Evolutionary conservation across 2,113 vertebrate genomes (phyloP).

Genomic region (Psophia crepitans): DNA sequence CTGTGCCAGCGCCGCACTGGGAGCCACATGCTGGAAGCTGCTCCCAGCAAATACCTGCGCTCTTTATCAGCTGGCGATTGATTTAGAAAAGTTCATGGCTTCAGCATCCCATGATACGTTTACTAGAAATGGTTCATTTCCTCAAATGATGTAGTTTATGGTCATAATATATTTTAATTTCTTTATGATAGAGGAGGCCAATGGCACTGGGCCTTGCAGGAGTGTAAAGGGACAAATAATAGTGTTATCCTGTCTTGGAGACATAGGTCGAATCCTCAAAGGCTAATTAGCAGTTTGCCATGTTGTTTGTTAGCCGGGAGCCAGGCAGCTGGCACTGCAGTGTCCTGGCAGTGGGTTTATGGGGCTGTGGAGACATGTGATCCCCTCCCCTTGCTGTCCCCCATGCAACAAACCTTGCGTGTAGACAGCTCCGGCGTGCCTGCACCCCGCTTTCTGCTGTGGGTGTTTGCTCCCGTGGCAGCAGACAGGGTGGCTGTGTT

Average conservation of each 20-base stretch:
- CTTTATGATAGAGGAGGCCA: constrained; percentile 56
- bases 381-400: neutral
- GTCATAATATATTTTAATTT: constrained; percentile 69
- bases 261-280: neutral
- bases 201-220: neutral
- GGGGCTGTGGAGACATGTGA: neutral
- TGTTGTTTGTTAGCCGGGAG: neutral
- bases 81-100: constrained; percentile 55
- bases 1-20: neutral
- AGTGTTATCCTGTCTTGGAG: neutral
- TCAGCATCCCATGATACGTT: neutral
- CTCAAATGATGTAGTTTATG: constrained; percentile 61
- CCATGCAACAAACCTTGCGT: neutral
- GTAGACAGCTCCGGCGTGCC: neutral
- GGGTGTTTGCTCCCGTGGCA: neutral
- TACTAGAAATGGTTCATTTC: constrained; percentile 36
- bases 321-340: neutral
- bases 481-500: neutral
- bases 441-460: neutral
- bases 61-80: constrained; percentile 47
- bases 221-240: neutral
- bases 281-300: neutral
- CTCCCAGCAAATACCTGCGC: neutral
- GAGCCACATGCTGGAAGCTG: neutral
- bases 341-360: neutral